Conservation (phyloP, 2,888 invertebrate genomes). For the Drosophila buzzatii region DNA sequence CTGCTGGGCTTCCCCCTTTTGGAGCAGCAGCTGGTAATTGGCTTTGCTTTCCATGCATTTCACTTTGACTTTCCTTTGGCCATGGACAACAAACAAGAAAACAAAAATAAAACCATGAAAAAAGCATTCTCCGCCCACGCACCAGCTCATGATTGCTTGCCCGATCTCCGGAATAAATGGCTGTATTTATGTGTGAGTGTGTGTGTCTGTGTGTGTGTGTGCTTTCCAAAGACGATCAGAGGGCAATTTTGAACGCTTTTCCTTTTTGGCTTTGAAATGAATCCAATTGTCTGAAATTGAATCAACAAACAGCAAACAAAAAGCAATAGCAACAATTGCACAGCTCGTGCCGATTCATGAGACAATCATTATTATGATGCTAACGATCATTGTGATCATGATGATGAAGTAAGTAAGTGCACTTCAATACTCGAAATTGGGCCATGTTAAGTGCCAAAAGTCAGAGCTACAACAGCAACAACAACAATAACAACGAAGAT, state of each 20-base stretch:
- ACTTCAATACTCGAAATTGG: slow-evolving; percentile 76
- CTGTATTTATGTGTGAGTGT: background rate
- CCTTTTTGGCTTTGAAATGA: slow-evolving; percentile 76
- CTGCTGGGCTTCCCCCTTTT: slow-evolving; percentile 43
- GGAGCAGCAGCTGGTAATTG: slow-evolving; percentile 57
- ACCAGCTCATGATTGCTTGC: slow-evolving; percentile 50
- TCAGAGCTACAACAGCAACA: slow-evolving; percentile 41
- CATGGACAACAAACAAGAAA: slow-evolving; percentile 30
- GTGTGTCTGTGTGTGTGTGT: slow-evolving; percentile 14
- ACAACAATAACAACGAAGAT: slow-evolving; percentile 23
- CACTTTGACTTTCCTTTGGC: slow-evolving; percentile 74
- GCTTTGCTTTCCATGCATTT: slow-evolving; percentile 77
- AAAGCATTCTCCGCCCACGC: slow-evolving; percentile 73
- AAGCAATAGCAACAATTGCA: slow-evolving; percentile 40
- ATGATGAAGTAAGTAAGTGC: slow-evolving; percentile 64
- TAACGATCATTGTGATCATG: slow-evolving; percentile 9
- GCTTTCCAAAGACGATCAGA: slow-evolving; percentile 62
- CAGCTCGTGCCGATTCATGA: slow-evolving; percentile 66
- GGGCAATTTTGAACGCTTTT: slow-evolving; percentile 79
- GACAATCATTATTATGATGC: slow-evolving; percentile 34
- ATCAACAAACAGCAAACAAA: slow-evolving; percentile 44
- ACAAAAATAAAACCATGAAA: slow-evolving; percentile 7
- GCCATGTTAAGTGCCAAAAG: slow-evolving; percentile 74
- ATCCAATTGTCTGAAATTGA: slow-evolving; percentile 64
- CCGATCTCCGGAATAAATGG: slow-evolving; percentile 9